These are phyloP conservation scores for Adelphocoris suturalis DNA, from an alignment of 2,888 invertebrate species.

Conservation along the genomic window DNA sequence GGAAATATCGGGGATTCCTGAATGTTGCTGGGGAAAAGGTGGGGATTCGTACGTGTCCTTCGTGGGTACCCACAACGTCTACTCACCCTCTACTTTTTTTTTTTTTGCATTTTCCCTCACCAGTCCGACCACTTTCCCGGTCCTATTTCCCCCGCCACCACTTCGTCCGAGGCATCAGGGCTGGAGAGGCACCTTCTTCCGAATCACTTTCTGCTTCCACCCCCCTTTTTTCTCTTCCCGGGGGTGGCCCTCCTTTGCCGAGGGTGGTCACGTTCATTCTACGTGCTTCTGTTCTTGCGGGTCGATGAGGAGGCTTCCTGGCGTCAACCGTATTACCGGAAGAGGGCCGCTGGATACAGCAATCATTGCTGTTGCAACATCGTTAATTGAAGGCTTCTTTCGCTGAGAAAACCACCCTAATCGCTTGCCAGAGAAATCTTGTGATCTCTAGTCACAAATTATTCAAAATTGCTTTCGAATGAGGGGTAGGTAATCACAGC, in stretches of 20 bases:
- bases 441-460: too few relatives aligned
- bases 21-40: constrained; percentile 14
- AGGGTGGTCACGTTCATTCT: constrained; percentile 30
- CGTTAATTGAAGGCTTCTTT: background rate
- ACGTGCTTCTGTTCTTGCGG: constrained; percentile 32
- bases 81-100: constrained; percentile 12
- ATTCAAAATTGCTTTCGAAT: too few relatives aligned
- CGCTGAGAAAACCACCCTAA: too few relatives aligned
- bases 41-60: constrained; percentile 55
- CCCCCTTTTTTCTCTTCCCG: background rate
- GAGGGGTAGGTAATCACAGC: too few relatives aligned
- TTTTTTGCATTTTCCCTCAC: constrained; percentile 20
- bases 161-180: background rate
- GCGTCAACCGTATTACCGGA: constrained; percentile 28
- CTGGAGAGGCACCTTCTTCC: constrained; percentile 12
- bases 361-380: constrained; percentile 10
- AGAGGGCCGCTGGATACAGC: constrained; percentile 4
- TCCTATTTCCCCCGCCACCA: constrained; percentile 1
- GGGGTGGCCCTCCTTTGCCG: background rate
- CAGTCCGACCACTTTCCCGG: constrained; percentile 18
- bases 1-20: constrained; percentile 59
- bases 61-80: constrained; percentile 30
- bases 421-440: too few relatives aligned
- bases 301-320: constrained; percentile 2
- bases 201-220: constrained; percentile 23